Conservation (phyloP, 2,113 vertebrate species). For the Notarius lentiginosus region DNA sequence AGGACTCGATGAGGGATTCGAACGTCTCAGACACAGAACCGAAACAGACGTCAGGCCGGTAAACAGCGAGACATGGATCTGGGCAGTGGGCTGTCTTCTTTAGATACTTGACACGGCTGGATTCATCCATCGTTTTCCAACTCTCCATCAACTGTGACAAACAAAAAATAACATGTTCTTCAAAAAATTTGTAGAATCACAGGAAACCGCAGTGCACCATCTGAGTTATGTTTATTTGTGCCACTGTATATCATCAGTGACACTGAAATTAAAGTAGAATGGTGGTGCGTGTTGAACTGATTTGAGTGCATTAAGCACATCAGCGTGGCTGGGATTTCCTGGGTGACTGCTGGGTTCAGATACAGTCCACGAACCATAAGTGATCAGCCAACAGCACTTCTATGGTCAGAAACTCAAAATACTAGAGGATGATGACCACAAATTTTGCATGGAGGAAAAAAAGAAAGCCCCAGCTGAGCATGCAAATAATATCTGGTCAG, state of each 20-base stretch:
- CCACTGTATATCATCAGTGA: neutral
- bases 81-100: constrained; percentile 81
- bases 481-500: too few species aligned
- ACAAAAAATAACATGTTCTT: neutral
- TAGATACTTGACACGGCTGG: constrained; percentile 73
- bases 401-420: too few species aligned
- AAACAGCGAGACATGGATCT: constrained; percentile 80
- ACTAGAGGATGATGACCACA: too few species aligned
- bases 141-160: constrained; percentile 76
- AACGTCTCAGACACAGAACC: constrained; percentile 92
- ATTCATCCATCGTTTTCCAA: constrained; percentile 81
- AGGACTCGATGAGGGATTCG: constrained; percentile 76
- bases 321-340: neutral
- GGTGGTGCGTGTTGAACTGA: neutral
- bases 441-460: too few species aligned
- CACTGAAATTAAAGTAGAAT: neutral
- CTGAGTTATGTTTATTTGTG: neutral
- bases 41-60: constrained; percentile 85
- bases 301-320: neutral
- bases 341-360: neutral
- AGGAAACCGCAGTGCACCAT: neutral
- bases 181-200: neutral
- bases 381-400: too few species aligned
- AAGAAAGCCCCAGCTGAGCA: too few species aligned
- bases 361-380: neutral